Base-by-base conservation (phyloP, 2,113 vertebrate genomes). In the Alligator sinensis region DNA sequence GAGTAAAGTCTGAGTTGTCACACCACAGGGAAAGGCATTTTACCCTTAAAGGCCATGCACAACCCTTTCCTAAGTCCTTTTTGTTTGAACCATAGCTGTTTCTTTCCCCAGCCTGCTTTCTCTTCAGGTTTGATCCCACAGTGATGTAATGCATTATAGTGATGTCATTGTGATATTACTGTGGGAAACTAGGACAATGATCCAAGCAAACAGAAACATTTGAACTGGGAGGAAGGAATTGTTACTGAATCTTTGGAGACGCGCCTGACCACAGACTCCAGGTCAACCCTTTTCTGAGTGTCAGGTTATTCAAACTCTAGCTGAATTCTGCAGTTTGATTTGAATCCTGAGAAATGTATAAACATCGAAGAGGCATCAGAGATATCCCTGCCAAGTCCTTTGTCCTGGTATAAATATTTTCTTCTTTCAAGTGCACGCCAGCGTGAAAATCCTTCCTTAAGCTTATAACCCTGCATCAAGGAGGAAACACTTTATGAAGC, bases 391-490 rank as follows among this genome's bases (percentile, higher is more conserved):
- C 94, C 91, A 96, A 97, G 94, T 92, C 84, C 82, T 87, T 87
- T 92, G 74, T 93, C 90, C 27, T 95, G 77, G 60, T 94, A 79
- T 92, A 96, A 95, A 95, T 96, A 95, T 95, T 95, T 91, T 91
- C 91, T 79, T 54, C 80, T 94, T 89, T 96, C 87, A 97, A 95
- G 95, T 95, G 83, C 90, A 82, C 59, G 59, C 0, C 0, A 94
- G 88, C 94, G 92, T 94, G 93, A 96, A 95, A 90, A 86, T 92
- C 64, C 25, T 30, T 93, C 74, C n/a, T 89, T 91, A 88, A 93
- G 86, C 4, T 82, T 81, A 84, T 24, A 9, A 1, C 47, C 85
- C 75, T 64, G 16, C 89, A 82, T 14, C 34, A 81, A 21, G 87
- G 87, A 91, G 82, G 63, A 96, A 94, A 91, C 81, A 66, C 77